A percentile compares a stretch with the other conserved stretches of the same genome.
phyloP scores from a whole-genome alignment of 2,888 invertebrate genomes.

The Abrostola tripartita region DNA sequence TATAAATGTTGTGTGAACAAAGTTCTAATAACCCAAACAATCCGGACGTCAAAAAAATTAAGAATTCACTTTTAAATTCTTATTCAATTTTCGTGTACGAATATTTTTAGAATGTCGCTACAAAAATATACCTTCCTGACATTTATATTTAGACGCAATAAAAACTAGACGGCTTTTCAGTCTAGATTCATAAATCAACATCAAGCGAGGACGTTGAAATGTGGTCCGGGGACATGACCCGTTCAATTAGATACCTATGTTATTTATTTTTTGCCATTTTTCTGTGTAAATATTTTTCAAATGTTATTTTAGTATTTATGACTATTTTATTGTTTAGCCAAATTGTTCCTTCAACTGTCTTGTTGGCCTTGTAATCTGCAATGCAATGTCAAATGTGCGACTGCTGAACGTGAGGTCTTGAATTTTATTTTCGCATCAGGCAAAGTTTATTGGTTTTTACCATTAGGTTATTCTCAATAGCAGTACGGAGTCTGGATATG shows the following conservation, averaged over 20 bases:
- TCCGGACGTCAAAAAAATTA: constrained; percentile 9
- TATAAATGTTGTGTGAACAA: constrained; percentile 1
- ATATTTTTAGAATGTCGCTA: constrained; percentile 1
- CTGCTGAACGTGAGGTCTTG: no score
- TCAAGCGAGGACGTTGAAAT: constrained; percentile 50
- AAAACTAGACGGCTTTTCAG: constrained; percentile 35
- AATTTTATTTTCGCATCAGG: no score
- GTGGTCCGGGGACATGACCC: constrained; percentile 28
- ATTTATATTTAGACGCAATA: not conserved
- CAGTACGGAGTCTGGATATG: no score
- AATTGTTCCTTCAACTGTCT: no score
- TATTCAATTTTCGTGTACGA: not conserved
- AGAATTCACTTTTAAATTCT: constrained; percentile 9
- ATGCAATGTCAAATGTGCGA: no score
- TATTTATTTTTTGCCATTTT: constrained; percentile 3
- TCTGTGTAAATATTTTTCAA: no score
- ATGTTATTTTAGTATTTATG: no score
- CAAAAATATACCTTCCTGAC: constrained; percentile 1
- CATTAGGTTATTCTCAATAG: no score
- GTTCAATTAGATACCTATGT: constrained; percentile 21
- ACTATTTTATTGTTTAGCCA: no score
- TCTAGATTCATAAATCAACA: constrained; percentile 49
- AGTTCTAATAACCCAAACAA: not conserved
- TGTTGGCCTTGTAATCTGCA: no score
- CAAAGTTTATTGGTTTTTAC: no score